Conservation (phyloP, 2,888 invertebrate genomes). For the Ectobius pallidus region DNA sequence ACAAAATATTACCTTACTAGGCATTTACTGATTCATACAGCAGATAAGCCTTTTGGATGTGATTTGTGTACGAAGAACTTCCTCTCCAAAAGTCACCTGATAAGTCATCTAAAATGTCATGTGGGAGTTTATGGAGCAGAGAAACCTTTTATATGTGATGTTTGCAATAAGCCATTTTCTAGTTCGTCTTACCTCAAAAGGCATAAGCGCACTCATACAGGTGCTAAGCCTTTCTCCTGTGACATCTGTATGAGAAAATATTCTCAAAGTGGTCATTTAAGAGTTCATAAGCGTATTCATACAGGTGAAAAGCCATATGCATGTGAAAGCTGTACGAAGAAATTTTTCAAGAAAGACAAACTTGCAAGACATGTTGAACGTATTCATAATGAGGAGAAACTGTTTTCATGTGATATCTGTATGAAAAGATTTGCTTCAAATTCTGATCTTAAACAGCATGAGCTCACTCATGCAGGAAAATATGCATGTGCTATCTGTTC, state of each 20-base stretch:
- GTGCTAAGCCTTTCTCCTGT: neutral
- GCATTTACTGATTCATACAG: too few species aligned
- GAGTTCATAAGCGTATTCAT: neutral
- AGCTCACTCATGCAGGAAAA: neutral
- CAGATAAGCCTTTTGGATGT: too few species aligned
- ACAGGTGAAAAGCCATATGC: neutral
- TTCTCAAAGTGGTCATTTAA: neutral
- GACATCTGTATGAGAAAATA: neutral
- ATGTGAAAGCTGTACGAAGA: neutral
- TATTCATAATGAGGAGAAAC: neutral
- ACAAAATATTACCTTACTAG: too few species aligned
- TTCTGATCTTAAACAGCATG: neutral
- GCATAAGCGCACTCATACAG: neutral
- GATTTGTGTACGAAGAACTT: too few species aligned
- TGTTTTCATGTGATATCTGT: neutral
- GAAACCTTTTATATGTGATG: neutral
- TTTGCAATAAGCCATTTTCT: neutral
- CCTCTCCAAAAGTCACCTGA: too few species aligned
- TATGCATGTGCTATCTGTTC: neutral
- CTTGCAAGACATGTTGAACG: neutral
- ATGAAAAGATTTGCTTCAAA: neutral
- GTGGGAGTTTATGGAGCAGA: neutral
- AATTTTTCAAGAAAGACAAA: neutral
- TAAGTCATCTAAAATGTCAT: neutral
- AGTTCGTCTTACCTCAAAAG: neutral